Percentiles rank a stretch among this genome's conserved stretches.
Conservation (phyloP, 2,888 invertebrate genomes). For the Archips xylosteana region DNA sequence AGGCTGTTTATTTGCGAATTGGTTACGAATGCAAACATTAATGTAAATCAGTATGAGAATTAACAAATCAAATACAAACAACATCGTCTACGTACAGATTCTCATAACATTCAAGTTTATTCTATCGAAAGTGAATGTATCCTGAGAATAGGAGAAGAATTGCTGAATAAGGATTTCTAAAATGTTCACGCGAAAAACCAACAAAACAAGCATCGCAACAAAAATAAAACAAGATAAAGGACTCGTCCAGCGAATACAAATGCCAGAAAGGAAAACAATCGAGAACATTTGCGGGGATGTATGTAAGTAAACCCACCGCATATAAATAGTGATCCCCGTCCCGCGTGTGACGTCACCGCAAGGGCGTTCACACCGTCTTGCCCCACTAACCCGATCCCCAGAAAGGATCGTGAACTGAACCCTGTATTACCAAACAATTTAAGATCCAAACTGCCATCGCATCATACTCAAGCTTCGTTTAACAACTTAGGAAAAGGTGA, state of each 20-base stretch:
- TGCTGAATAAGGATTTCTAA: background rate
- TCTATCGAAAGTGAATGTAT: background rate
- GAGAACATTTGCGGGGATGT: conserved; percentile 24
- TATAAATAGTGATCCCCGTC: conserved; percentile 32
- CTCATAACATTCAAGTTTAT: background rate
- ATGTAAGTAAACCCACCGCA: conserved; percentile 8
- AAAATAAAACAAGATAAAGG: conserved; percentile 18
- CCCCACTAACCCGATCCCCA: conserved; percentile 50
- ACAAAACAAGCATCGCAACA: conserved; percentile 1
- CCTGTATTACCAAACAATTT: conserved; percentile 8
- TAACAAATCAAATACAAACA: background rate
- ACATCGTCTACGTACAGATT: background rate
- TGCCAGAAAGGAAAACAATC: conserved; percentile 24
- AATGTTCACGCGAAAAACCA: background rate
- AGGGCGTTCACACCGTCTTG: conserved; percentile 61
- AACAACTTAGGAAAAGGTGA: background rate
- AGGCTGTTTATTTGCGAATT: conserved; percentile 24
- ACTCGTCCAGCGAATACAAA: conserved; percentile 21
- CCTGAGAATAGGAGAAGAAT: background rate
- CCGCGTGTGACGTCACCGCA: conserved; percentile 48
- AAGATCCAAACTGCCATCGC: background rate
- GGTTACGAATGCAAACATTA: background rate
- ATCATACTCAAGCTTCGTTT: background rate
- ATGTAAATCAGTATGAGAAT: conserved; percentile 2
- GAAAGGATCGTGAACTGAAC: conserved; percentile 30